Base-by-base conservation (phyloP, 1,140 invertebrate species). In the Drosophila hydei region DNA sequence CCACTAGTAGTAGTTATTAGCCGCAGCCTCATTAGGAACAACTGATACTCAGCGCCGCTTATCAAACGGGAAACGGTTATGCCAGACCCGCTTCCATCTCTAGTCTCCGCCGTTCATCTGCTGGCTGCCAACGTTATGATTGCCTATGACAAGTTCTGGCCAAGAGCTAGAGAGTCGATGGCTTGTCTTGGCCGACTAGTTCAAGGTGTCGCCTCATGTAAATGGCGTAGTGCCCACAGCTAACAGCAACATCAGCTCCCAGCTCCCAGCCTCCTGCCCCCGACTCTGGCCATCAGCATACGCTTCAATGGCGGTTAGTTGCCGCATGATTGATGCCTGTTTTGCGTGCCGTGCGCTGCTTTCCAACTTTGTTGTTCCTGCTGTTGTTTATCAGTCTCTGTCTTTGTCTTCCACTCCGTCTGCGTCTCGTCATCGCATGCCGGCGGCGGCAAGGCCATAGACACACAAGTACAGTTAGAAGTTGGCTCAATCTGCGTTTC, bases 281-380 rank as follows among this genome's bases (percentile, higher is more conserved):
- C 45, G 8, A 16, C 55, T 19, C 38, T 27, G 21, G n/a, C 68
- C 63, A 60, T 73, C 80, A 87, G 73, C 81, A 71, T 55, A 65
- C 38, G 55, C 63, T 68, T 68, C 64, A 72, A 68, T 62, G 71
- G 64, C 64, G 63, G 70, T 75, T 87, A 76, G 64, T 76, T 88
- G 83, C 83, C 65, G 83, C 83, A 88, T 88, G 83, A 88, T 88
- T 88, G 83, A 88, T 88, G 83, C 83, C 83, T 83, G 83, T 88
- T 88, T 88, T 88, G 83, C 83, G 83, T 88, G 83, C 78, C 77
- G 68, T 85, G 71, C 48, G 68, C 54, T 72, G 62, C 40, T 75
- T 68, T 67, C 63, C 67, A 77, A 40, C 27, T 50, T 45, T 60
- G 27, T 67, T 54, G 19, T 43, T 38, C 33, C 62, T 71, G 60